Conservation (phyloP, 2,113 vertebrate species). For the Tylochromis polylepis region DNA sequence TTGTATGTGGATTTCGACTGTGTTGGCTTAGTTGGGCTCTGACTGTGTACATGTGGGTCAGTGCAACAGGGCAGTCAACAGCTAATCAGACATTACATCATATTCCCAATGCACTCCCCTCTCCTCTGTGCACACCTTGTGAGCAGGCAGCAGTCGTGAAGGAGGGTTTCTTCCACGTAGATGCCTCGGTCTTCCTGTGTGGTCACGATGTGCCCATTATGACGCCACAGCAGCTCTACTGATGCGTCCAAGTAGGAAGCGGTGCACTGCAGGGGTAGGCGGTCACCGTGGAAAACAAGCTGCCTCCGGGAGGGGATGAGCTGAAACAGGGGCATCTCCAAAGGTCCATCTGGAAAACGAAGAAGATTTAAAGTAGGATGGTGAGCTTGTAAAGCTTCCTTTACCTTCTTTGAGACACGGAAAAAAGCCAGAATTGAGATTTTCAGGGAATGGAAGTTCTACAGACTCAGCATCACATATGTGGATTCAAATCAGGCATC, state of each 20-base stretch:
- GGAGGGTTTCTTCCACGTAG: constrained; percentile 83
- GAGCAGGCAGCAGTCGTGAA: constrained; percentile 88
- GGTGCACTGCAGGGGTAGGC: constrained; percentile 86
- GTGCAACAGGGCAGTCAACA: background rate
- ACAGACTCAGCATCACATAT: background rate
- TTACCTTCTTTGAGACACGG: background rate
- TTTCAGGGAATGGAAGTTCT: background rate
- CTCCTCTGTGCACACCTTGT: constrained; percentile 76
- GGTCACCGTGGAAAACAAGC: constrained; percentile 86
- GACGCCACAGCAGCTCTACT: constrained; percentile 78
- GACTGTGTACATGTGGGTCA: background rate
- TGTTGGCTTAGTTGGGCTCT: background rate
- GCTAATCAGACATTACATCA: background rate
- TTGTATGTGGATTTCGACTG: background rate
- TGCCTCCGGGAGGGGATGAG: constrained; percentile 88
- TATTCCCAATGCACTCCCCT: background rate
- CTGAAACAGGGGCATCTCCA: constrained; percentile 87
- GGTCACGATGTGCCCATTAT: constrained; percentile 67
- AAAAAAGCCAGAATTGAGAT: background rate
- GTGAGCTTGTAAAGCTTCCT: background rate
- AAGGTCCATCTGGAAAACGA: constrained; percentile 73
- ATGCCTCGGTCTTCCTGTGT: constrained; percentile 79
- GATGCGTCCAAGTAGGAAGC: constrained; percentile 78
- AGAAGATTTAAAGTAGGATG: background rate
- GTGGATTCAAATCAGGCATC: background rate